phyloP scores from a whole-genome alignment of 2,797 vertebrate genomes.

The Cichlasoma orientale region DNA sequence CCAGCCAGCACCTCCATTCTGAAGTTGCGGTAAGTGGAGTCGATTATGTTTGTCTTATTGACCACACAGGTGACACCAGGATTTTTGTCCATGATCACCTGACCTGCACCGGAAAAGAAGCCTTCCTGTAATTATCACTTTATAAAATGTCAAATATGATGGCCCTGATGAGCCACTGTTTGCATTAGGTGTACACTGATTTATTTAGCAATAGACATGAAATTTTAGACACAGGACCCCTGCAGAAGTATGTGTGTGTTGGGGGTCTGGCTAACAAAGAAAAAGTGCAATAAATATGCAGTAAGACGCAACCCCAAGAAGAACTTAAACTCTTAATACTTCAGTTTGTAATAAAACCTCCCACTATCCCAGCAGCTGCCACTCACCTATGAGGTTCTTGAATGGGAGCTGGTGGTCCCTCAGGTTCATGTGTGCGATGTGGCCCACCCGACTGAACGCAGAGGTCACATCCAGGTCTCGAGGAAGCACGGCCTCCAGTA shows the following conservation, averaged over 20 bases:
- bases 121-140: background rate
- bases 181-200: background rate
- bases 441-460: slow-evolving; percentile 93
- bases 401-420: slow-evolving; percentile 94
- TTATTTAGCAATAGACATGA: background rate
- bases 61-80: slow-evolving; percentile 92
- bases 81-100: slow-evolving; percentile 97
- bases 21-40: slow-evolving; percentile 93
- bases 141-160: background rate
- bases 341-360: background rate
- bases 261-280: background rate
- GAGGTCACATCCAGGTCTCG: slow-evolving; percentile 91
- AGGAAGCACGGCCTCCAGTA: slow-evolving; percentile 92
- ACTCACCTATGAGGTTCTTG: slow-evolving; percentile 92
- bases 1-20: slow-evolving; percentile 95
- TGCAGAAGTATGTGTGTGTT: background rate
- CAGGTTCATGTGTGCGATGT: slow-evolving; percentile 95
- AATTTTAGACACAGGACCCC: background rate
- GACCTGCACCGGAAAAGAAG: slow-evolving; percentile 71
- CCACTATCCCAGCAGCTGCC: background rate
- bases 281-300: background rate
- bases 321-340: background rate
- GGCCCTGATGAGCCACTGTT: background rate
- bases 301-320: background rate
- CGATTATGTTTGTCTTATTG: slow-evolving; percentile 92